Conservation (phyloP, 2,113 vertebrate genomes). For the Grammomys surdaster region DNA sequence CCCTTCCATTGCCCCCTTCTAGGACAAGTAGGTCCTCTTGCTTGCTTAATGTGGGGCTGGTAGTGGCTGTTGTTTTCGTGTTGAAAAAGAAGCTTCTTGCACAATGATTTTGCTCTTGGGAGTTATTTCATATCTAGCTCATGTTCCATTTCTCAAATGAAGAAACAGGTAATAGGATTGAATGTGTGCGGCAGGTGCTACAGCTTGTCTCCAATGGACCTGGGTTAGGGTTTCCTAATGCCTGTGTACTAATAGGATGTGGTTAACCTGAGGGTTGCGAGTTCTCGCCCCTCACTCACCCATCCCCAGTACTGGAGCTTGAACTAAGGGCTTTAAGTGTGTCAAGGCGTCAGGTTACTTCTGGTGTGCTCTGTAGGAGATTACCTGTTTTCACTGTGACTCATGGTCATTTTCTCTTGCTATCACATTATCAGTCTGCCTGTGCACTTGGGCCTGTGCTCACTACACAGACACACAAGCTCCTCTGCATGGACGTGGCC, state of each 20-base stretch:
- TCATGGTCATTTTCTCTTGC: not conserved
- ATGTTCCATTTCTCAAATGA: not conserved
- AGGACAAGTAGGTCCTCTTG: not conserved
- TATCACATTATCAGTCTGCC: not conserved
- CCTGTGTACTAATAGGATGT: too few relatives aligned
- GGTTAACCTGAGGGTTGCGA: not conserved
- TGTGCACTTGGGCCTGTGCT: fast-evolving
- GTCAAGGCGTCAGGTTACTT: not conserved
- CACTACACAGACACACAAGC: not conserved
- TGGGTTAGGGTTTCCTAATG: not conserved
- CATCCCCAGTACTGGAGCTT: not conserved
- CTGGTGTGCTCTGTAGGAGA: not conserved
- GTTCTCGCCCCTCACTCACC: not conserved
- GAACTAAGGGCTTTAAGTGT: not conserved
- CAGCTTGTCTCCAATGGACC: not conserved
- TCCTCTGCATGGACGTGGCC: not conserved
- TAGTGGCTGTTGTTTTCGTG: not conserved
- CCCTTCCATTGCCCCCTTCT: not conserved
- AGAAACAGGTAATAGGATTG: not conserved
- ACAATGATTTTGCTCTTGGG: not conserved
- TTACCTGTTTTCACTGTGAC: not conserved
- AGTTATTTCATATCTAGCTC: not conserved
- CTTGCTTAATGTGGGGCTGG: not conserved
- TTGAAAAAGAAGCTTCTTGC: not conserved
- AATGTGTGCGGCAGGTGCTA: too few relatives aligned